Evolutionary conservation across 1,140 invertebrate genomes (phyloP), one percentile per base, ranked within the genome.

Genomic region (Sminthurinus signatus): DNA sequence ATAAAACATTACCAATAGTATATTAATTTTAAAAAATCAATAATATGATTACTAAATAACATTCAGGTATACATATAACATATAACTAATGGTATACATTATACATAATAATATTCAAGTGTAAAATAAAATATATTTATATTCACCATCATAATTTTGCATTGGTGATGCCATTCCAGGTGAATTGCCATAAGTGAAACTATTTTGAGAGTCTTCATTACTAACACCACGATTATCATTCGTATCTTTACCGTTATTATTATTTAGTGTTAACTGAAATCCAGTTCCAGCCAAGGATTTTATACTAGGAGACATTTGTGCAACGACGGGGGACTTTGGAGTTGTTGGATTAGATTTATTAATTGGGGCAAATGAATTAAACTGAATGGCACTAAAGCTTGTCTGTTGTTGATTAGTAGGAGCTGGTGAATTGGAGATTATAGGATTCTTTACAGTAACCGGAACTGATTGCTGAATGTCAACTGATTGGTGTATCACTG

Each of bases 191-290:
- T 60, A 52, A n/a, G 69, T 65, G 39, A 69, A 71, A 31, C 69
- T 71, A 14, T 68, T 60, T 55, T 63, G 36, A 19, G 69, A 65
- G 27, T 67, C 69, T 56, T 71, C 66, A 32, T 68, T 21, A 48
- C 44, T 48, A 19, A 10, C 44, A 48, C n/a, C 8, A 19, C 8
- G 19, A 48, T 25, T 48, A 25, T 19, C 44, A 19, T 19, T 19
- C 29, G 5, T 19, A 56, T 65, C 36, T 21, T 27, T 59, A 2
- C 44, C 31, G 2, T 31, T 4, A 23, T n/a, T 19, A 31, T 21
- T 19, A 46, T 43, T 62, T 19, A 66, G 50, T 27, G 51, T 46
- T 44, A 67, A 29, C 21, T 63, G 56, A 48, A 70, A 70, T 21
- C 69, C 69, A 36, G 64, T 61, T 36, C 42, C 50, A n/a, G 61